phyloP scores from a whole-genome alignment of 2,888 invertebrate species.

The Netelia fuscicornis region DNA sequence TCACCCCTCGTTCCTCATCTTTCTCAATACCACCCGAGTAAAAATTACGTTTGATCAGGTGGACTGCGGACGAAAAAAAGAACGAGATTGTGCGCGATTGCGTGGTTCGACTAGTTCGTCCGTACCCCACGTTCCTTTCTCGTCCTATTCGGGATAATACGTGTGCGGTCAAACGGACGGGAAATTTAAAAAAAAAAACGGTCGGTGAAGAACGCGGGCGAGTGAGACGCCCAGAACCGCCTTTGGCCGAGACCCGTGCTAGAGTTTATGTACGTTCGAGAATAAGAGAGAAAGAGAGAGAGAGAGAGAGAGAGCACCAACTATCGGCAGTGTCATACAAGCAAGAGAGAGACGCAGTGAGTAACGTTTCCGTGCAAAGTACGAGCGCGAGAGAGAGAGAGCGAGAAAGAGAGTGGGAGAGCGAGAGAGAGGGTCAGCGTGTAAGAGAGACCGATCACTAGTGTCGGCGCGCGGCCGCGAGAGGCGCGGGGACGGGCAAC shows the following conservation, averaged over 20 bases:
- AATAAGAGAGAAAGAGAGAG: constrained; percentile 40
- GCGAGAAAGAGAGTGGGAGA: constrained; percentile 8
- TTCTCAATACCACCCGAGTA: not conserved
- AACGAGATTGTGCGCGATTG: constrained; percentile 46
- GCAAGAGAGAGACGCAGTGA: constrained; percentile 20
- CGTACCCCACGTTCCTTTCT: constrained; percentile 50
- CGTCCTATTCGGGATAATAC: constrained; percentile 50
- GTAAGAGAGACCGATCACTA: constrained; percentile 41
- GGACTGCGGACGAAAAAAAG: constrained; percentile 14
- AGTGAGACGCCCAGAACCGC: constrained; percentile 28
- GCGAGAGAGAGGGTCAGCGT: constrained; percentile 44
- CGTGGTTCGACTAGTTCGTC: constrained; percentile 15
- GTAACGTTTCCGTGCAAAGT: constrained; percentile 48
- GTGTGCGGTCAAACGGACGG: constrained; percentile 42
- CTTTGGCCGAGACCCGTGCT: constrained; percentile 19
- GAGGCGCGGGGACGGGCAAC: constrained; percentile 8
- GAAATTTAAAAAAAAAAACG: constrained; percentile 54
- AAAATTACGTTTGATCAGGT: not conserved
- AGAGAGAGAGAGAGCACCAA: constrained; percentile 50
- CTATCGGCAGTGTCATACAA: constrained; percentile 24
- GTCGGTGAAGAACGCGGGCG: constrained; percentile 54
- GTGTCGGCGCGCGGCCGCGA: not conserved
- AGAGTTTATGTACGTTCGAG: constrained; percentile 6
- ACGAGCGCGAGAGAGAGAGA: constrained; percentile 33
- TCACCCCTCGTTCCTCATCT: not conserved